phyloP scores from a whole-genome alignment of 2,888 invertebrate genomes.

The Shargacucullia verbasci region DNA sequence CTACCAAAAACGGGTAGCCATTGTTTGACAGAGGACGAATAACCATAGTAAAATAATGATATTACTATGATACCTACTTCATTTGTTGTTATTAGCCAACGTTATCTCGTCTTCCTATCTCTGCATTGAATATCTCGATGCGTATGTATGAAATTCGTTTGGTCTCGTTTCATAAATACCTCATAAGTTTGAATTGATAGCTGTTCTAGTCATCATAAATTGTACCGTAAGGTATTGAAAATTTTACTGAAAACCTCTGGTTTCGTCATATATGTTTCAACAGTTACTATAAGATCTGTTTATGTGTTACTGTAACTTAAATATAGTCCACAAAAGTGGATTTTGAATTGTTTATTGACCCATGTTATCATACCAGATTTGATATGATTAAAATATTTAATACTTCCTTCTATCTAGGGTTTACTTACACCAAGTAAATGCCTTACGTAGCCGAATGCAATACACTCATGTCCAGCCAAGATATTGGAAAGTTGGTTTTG shows the following conservation, averaged over 20 bases:
- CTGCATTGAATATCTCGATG: conserved; percentile 39
- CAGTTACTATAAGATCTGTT: conserved; percentile 2
- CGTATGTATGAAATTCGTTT: conserved; percentile 50
- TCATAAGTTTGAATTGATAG: conserved; percentile 41
- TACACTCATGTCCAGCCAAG: conserved; percentile 69
- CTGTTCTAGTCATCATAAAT: conserved; percentile 46
- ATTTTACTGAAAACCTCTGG: conserved; percentile 33
- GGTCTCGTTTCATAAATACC: conserved; percentile 40
- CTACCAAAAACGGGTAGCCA: conserved; percentile 84
- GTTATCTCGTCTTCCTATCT: conserved; percentile 61
- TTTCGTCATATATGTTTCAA: background rate
- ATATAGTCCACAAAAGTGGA: conserved; percentile 8
- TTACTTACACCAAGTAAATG: conserved; percentile 65
- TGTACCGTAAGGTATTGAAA: conserved; percentile 52
- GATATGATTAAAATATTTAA: conserved; percentile 15
- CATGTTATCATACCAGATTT: conserved; percentile 10
- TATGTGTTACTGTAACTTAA: conserved; percentile 2
- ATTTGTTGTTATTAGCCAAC: conserved; percentile 66
- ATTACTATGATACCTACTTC: conserved; percentile 57
- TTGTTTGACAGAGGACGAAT: conserved; percentile 83
- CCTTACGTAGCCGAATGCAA: conserved; percentile 61
- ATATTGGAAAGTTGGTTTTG: conserved; percentile 57
- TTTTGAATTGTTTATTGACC: conserved; percentile 23
- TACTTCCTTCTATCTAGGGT: conserved; percentile 60
- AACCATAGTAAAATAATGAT: conserved; percentile 60